These are phyloP conservation scores for Acanthurus tractus DNA, from an alignment of 2,797 vertebrate genomes.

Conservation along the genomic window DNA sequence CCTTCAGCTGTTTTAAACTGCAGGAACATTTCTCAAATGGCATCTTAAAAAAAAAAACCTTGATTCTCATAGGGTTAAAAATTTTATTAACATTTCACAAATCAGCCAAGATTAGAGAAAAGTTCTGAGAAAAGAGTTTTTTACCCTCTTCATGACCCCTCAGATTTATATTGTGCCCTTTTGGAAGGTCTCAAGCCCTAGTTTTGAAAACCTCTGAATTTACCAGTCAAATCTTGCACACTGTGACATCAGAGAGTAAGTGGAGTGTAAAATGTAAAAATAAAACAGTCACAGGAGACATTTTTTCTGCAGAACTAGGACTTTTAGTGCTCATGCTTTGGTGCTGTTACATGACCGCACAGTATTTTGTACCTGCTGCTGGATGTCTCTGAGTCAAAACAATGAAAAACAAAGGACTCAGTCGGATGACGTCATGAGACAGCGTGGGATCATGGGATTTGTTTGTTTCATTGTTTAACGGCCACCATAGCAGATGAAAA, in stretches of 20 bases:
- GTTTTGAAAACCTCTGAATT: not conserved
- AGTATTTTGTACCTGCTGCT: no score
- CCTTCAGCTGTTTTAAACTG: not conserved
- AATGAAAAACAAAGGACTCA: no score
- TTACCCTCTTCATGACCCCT: not conserved
- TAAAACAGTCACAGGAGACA: not conserved
- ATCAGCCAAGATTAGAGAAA: not conserved
- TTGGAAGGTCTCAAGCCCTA: no score
- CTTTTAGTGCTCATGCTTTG: not conserved
- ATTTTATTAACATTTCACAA: not conserved
- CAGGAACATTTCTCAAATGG: not conserved
- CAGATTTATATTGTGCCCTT: not conserved
- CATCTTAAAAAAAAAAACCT: constrained; percentile 11
- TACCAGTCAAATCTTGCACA: not conserved
- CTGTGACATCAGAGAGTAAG: not conserved
- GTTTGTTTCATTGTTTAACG: no score
- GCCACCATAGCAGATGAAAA: no score
- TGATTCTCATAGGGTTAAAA: not conserved
- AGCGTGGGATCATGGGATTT: no score
- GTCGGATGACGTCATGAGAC: no score
- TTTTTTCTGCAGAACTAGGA: not conserved
- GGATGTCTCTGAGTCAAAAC: no score
- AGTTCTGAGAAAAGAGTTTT: not conserved
- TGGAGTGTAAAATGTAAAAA: not conserved
- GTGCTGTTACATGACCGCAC: not conserved